These are phyloP conservation scores for Lepus oiostolus DNA, from an alignment of 2,797 vertebrate genomes.

Conservation along the genomic window DNA sequence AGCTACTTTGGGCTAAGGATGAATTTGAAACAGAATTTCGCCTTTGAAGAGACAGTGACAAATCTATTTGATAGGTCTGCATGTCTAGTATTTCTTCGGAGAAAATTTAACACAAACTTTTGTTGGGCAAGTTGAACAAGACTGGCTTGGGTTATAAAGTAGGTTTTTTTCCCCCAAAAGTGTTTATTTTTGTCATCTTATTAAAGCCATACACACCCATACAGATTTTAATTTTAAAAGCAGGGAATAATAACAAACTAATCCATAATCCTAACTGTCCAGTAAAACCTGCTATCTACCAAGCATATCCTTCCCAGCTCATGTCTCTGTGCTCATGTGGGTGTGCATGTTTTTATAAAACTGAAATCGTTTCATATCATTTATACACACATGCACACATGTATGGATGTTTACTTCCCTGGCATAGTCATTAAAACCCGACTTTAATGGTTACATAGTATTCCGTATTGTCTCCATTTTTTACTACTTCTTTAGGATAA, in stretches of 20 bases:
- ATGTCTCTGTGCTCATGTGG: slow-evolving; percentile 36
- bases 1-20: slow-evolving; percentile 76
- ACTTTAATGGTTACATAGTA: slow-evolving; percentile 23
- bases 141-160: slow-evolving; percentile 67
- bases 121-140: slow-evolving; percentile 65
- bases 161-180: slow-evolving; percentile 30
- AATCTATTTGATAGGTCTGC: slow-evolving; percentile 77
- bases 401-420: not conserved
- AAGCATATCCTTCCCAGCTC: not conserved
- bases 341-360: not conserved
- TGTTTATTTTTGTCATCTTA: slow-evolving; percentile 72
- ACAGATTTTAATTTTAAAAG: slow-evolving; percentile 63
- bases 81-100: slow-evolving; percentile 41
- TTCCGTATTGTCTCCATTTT: slow-evolving; percentile 13
- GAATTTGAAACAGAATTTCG: slow-evolving; percentile 82
- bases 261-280: slow-evolving; percentile 17
- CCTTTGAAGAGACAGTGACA: slow-evolving; percentile 76
- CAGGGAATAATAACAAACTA: not conserved
- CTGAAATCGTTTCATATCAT: not conserved
- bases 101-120: slow-evolving; percentile 68
- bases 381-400: not conserved
- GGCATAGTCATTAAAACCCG: not conserved
- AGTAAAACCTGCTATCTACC: slow-evolving; percentile 29
- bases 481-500: slow-evolving; percentile 17
- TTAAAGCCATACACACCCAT: slow-evolving; percentile 67